Conservation (phyloP, 2,113 vertebrate genomes). For the Andinoacara biseriatus region DNA sequence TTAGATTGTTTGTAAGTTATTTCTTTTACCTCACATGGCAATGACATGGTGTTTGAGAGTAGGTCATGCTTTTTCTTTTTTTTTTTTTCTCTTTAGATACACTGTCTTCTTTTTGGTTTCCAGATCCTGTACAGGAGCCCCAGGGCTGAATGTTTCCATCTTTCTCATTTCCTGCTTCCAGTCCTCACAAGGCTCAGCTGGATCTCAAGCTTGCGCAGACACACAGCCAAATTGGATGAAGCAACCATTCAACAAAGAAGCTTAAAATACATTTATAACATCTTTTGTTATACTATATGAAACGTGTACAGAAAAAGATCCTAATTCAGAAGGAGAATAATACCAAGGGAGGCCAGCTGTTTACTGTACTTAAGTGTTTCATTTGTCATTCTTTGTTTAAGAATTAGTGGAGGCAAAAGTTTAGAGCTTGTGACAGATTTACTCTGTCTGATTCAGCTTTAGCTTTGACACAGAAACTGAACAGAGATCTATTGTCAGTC, state of each 20-base stretch:
- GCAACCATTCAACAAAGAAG: background rate
- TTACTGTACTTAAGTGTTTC: background rate
- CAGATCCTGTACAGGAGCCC: constrained; percentile 4
- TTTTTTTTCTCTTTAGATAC: constrained; percentile 20
- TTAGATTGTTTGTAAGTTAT: background rate
- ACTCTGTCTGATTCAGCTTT: constrained; percentile 52
- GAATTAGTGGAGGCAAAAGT: constrained; percentile 29
- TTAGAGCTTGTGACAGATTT: constrained; percentile 22
- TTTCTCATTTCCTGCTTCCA: constrained; percentile 1
- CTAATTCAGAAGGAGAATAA: background rate
- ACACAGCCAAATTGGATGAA: constrained; percentile 15
- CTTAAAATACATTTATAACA: constrained; percentile 2
- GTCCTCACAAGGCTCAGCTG: constrained; percentile 2
- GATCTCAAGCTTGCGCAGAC: constrained; percentile 1
- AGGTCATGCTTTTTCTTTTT: background rate
- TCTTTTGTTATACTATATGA: background rate
- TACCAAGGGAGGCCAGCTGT: background rate
- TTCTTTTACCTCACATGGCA: background rate
- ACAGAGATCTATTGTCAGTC: constrained; percentile 26
- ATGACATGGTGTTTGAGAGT: background rate
- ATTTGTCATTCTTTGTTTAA: background rate
- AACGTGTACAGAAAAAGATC: background rate
- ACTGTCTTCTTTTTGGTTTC: constrained; percentile 12
- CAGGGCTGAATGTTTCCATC: constrained; percentile 12
- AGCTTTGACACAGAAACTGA: constrained; percentile 48